phyloP scores from a whole-genome alignment of 2,888 invertebrate species.

The Craniophora ligustri region DNA sequence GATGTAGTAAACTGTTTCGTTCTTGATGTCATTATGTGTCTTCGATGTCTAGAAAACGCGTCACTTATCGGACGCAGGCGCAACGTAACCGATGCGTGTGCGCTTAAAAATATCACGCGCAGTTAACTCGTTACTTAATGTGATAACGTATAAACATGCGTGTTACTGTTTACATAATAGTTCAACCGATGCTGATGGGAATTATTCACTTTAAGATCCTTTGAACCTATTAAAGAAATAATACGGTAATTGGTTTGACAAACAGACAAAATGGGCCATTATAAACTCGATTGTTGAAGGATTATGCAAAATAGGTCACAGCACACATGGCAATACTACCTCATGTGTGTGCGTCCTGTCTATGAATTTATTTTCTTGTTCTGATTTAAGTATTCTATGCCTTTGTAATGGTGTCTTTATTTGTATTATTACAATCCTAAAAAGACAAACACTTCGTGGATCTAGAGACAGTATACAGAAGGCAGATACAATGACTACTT shows the following conservation, averaged over 20 bases:
- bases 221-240: slow-evolving; percentile 13
- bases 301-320: neutral
- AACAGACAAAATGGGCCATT: slow-evolving; percentile 4
- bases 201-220: slow-evolving; percentile 20
- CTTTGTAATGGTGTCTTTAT: no score
- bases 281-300: neutral
- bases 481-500: no score
- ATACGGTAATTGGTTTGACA: slow-evolving; percentile 10
- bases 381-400: no score
- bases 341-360: neutral
- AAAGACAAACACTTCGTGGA: no score
- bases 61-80: slow-evolving; percentile 5
- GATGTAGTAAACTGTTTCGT: no score
- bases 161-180: slow-evolving; percentile 42
- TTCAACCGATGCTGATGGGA: slow-evolving; percentile 26
- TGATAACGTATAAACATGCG: slow-evolving; percentile 23
- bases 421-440: no score
- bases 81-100: slow-evolving; percentile 8
- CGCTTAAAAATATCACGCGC: slow-evolving; percentile 17
- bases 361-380: neutral
- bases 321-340: neutral
- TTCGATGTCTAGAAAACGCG: neutral
- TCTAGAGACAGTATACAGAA: no score
- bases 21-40: no score
- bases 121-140: slow-evolving; percentile 10